These are phyloP conservation scores for Amazonetta brasiliensis DNA, from an alignment of 2,797 vertebrate species.

Conservation along the genomic window DNA sequence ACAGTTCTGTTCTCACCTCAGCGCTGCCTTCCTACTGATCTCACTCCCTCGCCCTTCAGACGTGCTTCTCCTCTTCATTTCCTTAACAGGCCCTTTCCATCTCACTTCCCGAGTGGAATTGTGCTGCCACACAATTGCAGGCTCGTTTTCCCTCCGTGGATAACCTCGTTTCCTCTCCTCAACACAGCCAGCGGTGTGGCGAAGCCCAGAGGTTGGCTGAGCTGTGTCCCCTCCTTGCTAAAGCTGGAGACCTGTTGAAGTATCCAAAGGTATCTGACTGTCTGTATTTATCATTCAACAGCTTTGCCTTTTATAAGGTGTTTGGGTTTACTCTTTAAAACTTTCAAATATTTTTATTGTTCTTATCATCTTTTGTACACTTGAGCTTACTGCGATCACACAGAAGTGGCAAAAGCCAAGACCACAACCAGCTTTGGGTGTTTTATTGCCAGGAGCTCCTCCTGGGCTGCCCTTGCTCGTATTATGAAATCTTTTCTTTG, in stretches of 20 bases:
- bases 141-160: neutral
- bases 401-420: neutral
- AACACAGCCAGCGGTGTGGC: neutral
- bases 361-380: neutral
- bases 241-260: neutral
- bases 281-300: neutral
- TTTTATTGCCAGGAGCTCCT: neutral
- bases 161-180: neutral
- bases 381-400: neutral
- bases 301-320: neutral
- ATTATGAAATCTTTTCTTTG: neutral
- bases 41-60: too few species aligned
- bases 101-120: neutral
- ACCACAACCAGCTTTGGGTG: neutral
- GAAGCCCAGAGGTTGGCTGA: neutral
- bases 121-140: neutral
- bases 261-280: neutral
- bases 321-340: neutral
- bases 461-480: neutral
- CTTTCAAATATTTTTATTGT: neutral
- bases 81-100: neutral
- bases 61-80: too few species aligned
- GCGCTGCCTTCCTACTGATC: slow-evolving; percentile 16
- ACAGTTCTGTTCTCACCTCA: slow-evolving; percentile 10
- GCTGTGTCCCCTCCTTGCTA: neutral